Evolutionary conservation across 1,140 invertebrate species (phyloP).

Genomic region (Stegodyphus dumicola): DNA sequence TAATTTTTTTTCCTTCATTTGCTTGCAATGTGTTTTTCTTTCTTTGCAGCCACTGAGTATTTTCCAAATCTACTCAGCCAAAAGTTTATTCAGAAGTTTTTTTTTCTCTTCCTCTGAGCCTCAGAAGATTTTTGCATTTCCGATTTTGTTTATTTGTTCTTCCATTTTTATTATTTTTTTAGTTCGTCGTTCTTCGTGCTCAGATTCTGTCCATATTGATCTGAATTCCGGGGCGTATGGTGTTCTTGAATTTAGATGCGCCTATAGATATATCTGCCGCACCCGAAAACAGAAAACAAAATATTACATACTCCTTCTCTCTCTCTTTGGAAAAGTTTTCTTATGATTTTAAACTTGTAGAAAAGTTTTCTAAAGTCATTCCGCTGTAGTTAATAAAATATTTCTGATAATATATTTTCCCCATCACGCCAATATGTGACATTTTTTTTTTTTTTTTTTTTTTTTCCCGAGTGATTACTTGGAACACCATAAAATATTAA

Average conservation of each 20-base stretch:
- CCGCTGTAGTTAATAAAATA: slow-evolving; percentile 42
- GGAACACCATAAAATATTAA: too few relatives aligned
- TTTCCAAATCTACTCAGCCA: slow-evolving; percentile 54
- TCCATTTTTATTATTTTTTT: slow-evolving; percentile 4
- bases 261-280: background rate
- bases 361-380: slow-evolving; percentile 44
- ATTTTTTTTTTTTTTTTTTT: background rate
- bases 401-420: slow-evolving; percentile 5
- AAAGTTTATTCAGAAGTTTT: slow-evolving; percentile 58
- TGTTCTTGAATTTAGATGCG: slow-evolving; percentile 49
- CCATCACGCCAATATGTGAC: background rate
- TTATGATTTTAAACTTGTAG: slow-evolving; percentile 43
- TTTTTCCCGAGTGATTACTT: too few relatives aligned
- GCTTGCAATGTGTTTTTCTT: background rate
- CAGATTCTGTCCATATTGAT: slow-evolving; percentile 13
- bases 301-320: slow-evolving; percentile 1
- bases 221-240: slow-evolving; percentile 10
- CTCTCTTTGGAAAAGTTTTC: slow-evolving; percentile 22
- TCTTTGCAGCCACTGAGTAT: slow-evolving; percentile 34
- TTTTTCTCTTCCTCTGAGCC: slow-evolving; percentile 11
- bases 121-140: slow-evolving; percentile 53
- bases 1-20: slow-evolving; percentile 4
- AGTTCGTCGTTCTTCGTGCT: background rate
- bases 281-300: background rate
- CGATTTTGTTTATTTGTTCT: slow-evolving; percentile 46